A percentile compares a stretch with the other conserved stretches of the same genome.
Evolutionary conservation across 2,113 vertebrate species (phyloP).

Genomic region (Smithornis capensis): DNA sequence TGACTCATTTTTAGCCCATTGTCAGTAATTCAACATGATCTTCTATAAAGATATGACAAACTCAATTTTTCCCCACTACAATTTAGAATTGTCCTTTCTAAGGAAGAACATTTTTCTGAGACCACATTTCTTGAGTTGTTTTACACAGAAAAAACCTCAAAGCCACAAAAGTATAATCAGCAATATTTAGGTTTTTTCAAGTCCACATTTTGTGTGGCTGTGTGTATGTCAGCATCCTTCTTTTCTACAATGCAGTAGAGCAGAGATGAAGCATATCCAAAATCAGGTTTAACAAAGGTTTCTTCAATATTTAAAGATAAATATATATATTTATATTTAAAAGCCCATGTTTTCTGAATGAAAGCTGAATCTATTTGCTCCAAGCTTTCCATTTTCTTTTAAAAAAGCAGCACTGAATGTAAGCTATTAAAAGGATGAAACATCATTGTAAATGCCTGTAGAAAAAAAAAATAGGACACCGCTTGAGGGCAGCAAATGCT

Average conservation of each 20-base stretch:
- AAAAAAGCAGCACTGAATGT: background rate
- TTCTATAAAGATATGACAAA: background rate
- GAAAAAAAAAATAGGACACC: constrained; percentile 5
- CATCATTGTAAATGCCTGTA: background rate
- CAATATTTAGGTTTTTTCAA: background rate
- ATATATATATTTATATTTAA: background rate
- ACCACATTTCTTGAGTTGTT: background rate
- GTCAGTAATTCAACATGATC: background rate
- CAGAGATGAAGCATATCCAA: background rate
- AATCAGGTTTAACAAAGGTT: background rate
- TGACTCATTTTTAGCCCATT: background rate
- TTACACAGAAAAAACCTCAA: background rate
- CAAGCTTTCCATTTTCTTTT: background rate
- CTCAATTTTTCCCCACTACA: background rate
- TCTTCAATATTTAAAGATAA: background rate
- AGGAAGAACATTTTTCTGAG: background rate
- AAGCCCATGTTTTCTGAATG: background rate
- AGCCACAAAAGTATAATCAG: background rate
- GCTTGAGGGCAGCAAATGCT: constrained; percentile 74
- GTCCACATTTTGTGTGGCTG: background rate
- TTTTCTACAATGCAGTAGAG: background rate
- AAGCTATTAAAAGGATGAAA: background rate
- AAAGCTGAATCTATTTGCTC: background rate
- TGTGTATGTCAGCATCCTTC: background rate
- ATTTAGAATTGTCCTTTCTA: background rate